Base-by-base conservation (phyloP, 64 coral and sea anemone genomes). In the Stichodactyla helianthus region DNA sequence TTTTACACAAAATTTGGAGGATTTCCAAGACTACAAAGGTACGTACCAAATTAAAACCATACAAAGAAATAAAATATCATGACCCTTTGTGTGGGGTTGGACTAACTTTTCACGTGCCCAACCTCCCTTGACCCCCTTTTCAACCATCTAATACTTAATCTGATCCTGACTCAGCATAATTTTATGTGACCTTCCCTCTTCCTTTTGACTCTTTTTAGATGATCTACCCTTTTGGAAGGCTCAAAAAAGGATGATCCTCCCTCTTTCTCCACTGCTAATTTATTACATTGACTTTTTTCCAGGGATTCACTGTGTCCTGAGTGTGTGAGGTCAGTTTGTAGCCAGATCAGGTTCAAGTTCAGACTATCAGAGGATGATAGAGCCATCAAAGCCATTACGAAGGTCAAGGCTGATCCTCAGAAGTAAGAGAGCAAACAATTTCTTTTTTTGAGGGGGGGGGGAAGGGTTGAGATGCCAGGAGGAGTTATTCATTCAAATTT, bases 231-330 rank as follows among this genome's bases (percentile, higher is more conserved):
- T 31, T 54, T 20, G 25, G 25, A 52, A 44, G 35, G 35, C 35
- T 44, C 35, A 44, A 44, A 44, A 44, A 44, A 44, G 2, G 35
- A 44, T 44, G 18, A 0, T 51, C 14, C 16, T 6, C 25, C 26
- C 19, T 16, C 13, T 18, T 4, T 53, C 14, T 28, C 51, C 0
- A 6, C 70, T 77, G 25, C 50, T 35, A 50, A 78, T 51, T 55
- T 5, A 28, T 77, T 19, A 20, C 19, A 35, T 20, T 16, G 35
- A 19, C 50, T 86, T 9, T 68, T 51, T 18, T 20, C 31, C 77
- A 99, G 97, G 84, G 97, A 98, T 60, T 99, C 90, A 15, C 35
- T 99, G 82, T 99, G 97, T 78, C 50, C 61, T 12, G 86, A 95
- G 50, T 99, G 97, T 78, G 97, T 99, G 8, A 88, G 84, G 26